Base-by-base conservation (phyloP, 2,113 vertebrate genomes). In the Centropus unirufus region DNA sequence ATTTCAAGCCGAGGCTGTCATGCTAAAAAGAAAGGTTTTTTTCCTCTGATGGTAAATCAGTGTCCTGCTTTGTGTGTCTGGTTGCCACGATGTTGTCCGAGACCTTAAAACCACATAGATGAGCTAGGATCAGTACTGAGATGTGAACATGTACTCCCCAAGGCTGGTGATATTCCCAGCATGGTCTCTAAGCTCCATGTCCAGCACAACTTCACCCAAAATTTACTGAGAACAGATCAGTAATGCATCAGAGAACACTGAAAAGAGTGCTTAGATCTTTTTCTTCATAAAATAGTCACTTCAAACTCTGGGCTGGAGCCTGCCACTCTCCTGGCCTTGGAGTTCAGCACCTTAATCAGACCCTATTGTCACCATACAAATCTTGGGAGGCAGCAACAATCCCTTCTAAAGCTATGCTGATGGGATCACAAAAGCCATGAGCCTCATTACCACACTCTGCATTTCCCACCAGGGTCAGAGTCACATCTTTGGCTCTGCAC, bases 341-440 rank as follows among this genome's bases (percentile, higher is more conserved):
- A 67, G 9, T 44, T 63, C 68, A 86, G 32, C 39, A 27, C 8
- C 27, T 64, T 29, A 55, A 39, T 88, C 17, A 67, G 47, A 81
- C 21, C 15, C 5, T 0, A 0, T 12, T 2, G 2, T 18, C 6
- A 4, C 58, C 32, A 44, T 46, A 44, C 6, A 32, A 74, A 26
- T 26, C 39, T 19, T 27, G 34, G 23, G 30, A 87, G 26, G 44
- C 26, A 32, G 40, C 57, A 83, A 21, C 42, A 49, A 24, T n/a
- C 19, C 23, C 11, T 69, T n/a, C 13, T n/a, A 32, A 14, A 1
- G 2, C 23, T 29, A 30, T 11, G 16, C 23, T 55, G 29, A 18
- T 3, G 7, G 39, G 10, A 34, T 36, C 42, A 17, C 11, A 85
- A 17, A 17, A 6, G 7, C 20, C 8, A 2, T n/a, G 52, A 78